Evolutionary conservation across 2,888 invertebrate genomes (phyloP), one percentile per base, ranked within the genome.

Genomic region (Lacanobia oleracea): DNA sequence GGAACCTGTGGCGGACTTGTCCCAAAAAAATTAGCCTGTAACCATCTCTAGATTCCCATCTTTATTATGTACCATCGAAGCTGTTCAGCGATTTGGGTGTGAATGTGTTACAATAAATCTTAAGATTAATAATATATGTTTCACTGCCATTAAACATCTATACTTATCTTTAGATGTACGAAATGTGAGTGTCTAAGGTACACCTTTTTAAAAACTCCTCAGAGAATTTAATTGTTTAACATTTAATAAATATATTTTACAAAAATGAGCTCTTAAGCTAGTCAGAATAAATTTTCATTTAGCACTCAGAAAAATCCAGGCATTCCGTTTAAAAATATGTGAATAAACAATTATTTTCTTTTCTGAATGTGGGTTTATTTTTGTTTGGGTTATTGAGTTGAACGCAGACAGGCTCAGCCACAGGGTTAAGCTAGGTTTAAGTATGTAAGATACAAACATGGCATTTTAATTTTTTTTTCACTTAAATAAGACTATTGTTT

Each of bases 251-350:
- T 37, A 56, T 33, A 27, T 18, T 27, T 48, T 14, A 10, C 2
- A n/a, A 37, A 43, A 14, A 37, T 16, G n/a, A 21, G 37, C 57
- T 79, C 67, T 33, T 48, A 0, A 21, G 63, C 48, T 1, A 77
- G 53, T 40, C 21, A 21, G 5, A 69, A 10, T 53, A 40, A 62
- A 79, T 65, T 64, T 69, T 1, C 27, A 66, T 72, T 61, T 72
- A 56, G 33, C 40, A 27, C n/a, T 54, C 16, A 33, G 45, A 33
- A 53, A 65, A 76, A 67, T 53, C 40, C 59, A 54, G 16, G 12
- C 23, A 40, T 67, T 59, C 59, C 48, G 65, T 59, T 40, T 27
- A 50, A 45, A 60, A n/a, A 1, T 40, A 18, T 72, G 61, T 61
- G 53, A 67, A 54, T 66, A 40, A 45, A 12, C 59, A 70, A 59